A percentile compares a stretch with the other conserved stretches of the same genome.
phyloP scores from a whole-genome alignment of 2,113 vertebrate genomes.

The Pseudopodoces humilis region DNA sequence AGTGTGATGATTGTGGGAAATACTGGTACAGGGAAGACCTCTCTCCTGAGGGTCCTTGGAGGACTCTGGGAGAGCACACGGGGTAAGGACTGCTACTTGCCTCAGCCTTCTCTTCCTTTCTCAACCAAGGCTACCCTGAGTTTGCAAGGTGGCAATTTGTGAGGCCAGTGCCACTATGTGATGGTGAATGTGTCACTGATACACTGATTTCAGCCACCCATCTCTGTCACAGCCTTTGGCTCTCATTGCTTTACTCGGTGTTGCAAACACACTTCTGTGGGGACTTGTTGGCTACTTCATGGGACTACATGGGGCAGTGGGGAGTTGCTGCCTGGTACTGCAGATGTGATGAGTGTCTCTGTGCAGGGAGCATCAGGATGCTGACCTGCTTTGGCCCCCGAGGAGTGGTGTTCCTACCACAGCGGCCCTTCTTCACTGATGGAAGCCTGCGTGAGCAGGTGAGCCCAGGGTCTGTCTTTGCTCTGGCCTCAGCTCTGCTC shows the following conservation, averaged over 20 bases:
- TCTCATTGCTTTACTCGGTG: background rate
- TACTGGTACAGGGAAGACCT: slow-evolving; percentile 94
- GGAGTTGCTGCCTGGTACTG: background rate
- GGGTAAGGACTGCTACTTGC: slow-evolving; percentile 73
- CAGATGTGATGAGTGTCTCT: background rate
- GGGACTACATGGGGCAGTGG: background rate
- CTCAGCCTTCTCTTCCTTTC: background rate
- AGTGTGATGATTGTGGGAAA: slow-evolving; percentile 91
- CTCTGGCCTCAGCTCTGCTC: background rate
- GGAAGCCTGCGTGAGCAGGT: slow-evolving; percentile 96
- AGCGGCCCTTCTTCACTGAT: slow-evolving; percentile 92
- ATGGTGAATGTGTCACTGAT: background rate
- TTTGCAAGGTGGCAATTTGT: background rate
- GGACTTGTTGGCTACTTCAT: background rate
- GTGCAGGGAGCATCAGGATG: slow-evolving; percentile 86
- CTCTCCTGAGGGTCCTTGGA: slow-evolving; percentile 88
- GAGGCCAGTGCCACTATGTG: background rate
- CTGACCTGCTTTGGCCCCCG: slow-evolving; percentile 89
- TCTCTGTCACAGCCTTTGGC: background rate
- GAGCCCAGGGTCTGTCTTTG: background rate
- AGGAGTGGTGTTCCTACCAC: slow-evolving; percentile 92
- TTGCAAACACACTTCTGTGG: background rate
- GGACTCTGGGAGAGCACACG: slow-evolving; percentile 84
- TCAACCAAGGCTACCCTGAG: background rate
- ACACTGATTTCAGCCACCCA: background rate